Evolutionary conservation across 2,113 vertebrate species (phyloP), one percentile per base, ranked within the genome.

Genomic region (Sarotherodon lohbergeri): DNA sequence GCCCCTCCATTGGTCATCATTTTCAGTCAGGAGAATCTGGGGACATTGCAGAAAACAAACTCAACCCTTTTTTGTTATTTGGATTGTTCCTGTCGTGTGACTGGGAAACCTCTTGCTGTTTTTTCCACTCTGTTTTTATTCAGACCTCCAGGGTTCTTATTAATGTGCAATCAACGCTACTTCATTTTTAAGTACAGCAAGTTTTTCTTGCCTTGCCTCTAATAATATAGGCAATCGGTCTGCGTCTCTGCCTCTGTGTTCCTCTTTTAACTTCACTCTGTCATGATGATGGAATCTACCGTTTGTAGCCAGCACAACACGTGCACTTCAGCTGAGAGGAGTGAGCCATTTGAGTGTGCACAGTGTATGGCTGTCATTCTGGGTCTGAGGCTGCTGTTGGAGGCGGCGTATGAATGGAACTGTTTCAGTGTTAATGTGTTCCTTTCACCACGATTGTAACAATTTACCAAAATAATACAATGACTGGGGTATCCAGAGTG

Each of bases 231-330:
- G 54, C 81, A 41, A 73, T 86, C 66, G 5, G 80, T 76, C 56
- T 39, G 46, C 22, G 52, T 84, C 80, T 83, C 19, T 83, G 41
- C 50, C 73, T 81, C 82, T 32, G 71, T 73, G 34, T 89, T 32
- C 79, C 86, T 88, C 80, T 92, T 89, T 92, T 81, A 90, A 87
- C 87, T 50, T 71, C 27, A 43, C 87, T 83, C 81, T 87, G 91
- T 95, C 93, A 96, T 84, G 88, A 90, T 87, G 86, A 92, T 93
- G 89, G 94, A 96, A 95, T 95, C 90, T 82, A 36, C 83, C 14
- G 3, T 85, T 88, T 81, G 36, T n/a, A 63, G 90, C 83, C 90
- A 92, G 84, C 66, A 92, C 85, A 81, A 94, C 94, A 94, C 88
- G 79, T 95, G 93, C 90, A 63, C 73, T 91, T 95, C 91, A 95